Evolutionary conservation across 2,113 vertebrate species (phyloP), one percentile per base, ranked within the genome.

Genomic region (Lophochroa leadbeateri): DNA sequence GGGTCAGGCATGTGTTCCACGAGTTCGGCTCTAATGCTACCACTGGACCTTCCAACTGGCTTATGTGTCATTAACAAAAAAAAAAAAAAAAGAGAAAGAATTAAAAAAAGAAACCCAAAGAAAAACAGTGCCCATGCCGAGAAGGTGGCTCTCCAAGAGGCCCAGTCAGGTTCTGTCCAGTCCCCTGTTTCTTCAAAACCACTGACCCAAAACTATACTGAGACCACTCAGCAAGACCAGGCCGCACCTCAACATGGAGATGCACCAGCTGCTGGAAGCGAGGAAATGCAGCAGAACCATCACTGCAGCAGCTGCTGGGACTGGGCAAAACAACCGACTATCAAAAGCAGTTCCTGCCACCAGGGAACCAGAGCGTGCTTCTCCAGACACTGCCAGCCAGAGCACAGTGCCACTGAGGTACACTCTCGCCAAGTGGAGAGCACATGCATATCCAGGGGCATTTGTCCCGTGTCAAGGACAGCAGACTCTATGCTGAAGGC

Each of bases 401-500:
- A 58, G 57, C 33, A n/a, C 33, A 58, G 55, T 23, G 55, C 57
- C 57, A 58, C 57, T 9, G 33, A n/a, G n/a, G 88, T 88, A 88
- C 16, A 10, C 96, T 94, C 93, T 91, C 72, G 2, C 90, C 96
- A 10, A 92, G 94, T 31, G 89, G 90, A 95, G 87, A 95, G 90
- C 75, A 88, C 92, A 96, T 58, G 96, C 94, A 95, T 49, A 83
- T 72, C 90, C 79, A 57, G 86, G 82, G 80, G 87, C 88, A 37
- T 53, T 43, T 39, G 81, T 83, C 92, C 88, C 3, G 0, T 33
- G 86, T 68, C 28, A 90, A 41, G 61, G 83, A 81, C n/a, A 69
- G 88, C 91, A 95, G 77, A 96, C 79, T 95, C 70, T 85, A n/a
- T n/a, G n/a, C n/a, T n/a, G n/a, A n/a, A n/a, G n/a, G n/a, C n/a